Evolutionary conservation across 2,113 vertebrate genomes (phyloP).

Genomic region (Heptranchias perlo): DNA sequence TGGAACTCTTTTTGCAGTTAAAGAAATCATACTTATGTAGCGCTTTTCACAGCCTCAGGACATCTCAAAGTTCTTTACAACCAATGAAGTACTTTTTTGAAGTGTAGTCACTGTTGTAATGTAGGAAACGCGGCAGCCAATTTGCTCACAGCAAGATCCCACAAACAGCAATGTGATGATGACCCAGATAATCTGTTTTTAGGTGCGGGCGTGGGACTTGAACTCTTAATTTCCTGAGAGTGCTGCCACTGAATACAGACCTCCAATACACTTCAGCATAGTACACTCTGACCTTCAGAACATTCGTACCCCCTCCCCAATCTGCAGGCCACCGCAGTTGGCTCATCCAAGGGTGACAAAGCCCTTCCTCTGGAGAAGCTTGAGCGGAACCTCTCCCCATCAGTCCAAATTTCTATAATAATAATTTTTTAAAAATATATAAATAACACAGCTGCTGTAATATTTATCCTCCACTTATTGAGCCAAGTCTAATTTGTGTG

Average conservation of each 20-base stretch:
- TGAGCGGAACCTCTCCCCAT: not conserved
- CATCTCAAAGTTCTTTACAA: not conserved
- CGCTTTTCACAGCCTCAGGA: not conserved
- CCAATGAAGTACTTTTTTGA: not conserved
- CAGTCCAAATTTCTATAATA: not conserved
- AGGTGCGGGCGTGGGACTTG: not conserved
- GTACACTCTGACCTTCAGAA: constrained; percentile 13
- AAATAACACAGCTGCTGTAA: not conserved
- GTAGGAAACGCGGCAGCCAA: not conserved
- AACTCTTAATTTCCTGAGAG: too few species aligned
- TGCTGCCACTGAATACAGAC: not conserved
- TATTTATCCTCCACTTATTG: not conserved
- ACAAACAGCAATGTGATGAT: not conserved
- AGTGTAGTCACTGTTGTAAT: not conserved
- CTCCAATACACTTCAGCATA: not conserved
- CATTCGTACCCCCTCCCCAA: not conserved
- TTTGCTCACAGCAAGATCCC: not conserved
- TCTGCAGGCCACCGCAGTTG: not conserved
- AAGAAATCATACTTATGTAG: not conserved
- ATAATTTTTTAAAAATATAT: not conserved
- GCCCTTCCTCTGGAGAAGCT: not conserved
- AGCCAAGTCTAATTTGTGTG: not conserved
- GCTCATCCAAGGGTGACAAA: not conserved
- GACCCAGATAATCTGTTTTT: not conserved
- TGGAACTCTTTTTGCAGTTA: not conserved